Evolutionary conservation across 2,113 vertebrate species (phyloP).

Genomic region (Bombycilla garrulus): DNA sequence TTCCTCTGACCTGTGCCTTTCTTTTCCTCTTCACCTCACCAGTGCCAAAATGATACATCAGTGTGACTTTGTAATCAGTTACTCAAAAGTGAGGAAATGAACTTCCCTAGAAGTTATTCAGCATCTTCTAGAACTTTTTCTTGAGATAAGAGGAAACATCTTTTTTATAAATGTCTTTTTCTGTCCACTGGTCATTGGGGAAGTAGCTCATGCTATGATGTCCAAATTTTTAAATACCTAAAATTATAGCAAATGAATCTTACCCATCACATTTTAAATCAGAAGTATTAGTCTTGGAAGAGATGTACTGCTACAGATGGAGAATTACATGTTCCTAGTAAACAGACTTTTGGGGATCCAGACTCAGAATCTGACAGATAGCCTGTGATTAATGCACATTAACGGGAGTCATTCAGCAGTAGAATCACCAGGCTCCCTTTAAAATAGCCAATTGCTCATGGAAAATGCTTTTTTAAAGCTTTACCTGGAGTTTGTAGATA

Average conservation of each 20-base stretch:
- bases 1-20: neutral
- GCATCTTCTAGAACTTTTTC: neutral
- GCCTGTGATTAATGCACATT: neutral
- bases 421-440: neutral
- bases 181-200: neutral
- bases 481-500: neutral
- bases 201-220: neutral
- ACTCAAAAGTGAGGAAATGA: neutral
- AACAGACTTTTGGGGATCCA: neutral
- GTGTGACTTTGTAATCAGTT: neutral
- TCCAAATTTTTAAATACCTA: neutral
- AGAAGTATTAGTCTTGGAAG: neutral
- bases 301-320: neutral
- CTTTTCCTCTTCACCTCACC: neutral
- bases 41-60: neutral
- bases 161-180: neutral
- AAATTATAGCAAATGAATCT: neutral
- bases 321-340: neutral
- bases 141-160: neutral
- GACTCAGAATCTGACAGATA: neutral
- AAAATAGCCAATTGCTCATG: neutral
- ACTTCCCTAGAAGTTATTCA: neutral
- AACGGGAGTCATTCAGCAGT: accelerated
- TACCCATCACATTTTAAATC: neutral
- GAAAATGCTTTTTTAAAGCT: neutral